Percentiles rank a stretch among this genome's conserved stretches.
Conservation (phyloP, 1,140 invertebrate genomes). For the Belonocnema kinseyi region DNA sequence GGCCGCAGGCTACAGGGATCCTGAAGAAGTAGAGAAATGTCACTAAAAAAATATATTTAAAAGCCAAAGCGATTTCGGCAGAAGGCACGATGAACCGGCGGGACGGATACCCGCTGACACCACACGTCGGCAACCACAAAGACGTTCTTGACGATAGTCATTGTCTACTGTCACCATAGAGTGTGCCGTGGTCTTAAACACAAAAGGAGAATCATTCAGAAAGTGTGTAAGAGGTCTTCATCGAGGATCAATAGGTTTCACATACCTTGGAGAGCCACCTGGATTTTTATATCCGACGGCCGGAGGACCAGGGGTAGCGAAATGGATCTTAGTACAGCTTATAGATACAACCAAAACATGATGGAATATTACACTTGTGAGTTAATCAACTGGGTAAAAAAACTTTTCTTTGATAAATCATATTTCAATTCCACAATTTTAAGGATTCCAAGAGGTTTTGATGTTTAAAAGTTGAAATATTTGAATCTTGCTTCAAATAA, state of each 20-base stretch:
- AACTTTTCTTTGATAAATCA: too few species aligned
- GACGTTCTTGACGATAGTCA: conserved; percentile 67
- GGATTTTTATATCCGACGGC: conserved; percentile 67
- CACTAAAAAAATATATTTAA: background rate
- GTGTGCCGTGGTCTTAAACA: conserved; percentile 40
- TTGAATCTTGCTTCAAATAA: too few species aligned
- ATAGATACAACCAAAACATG: conserved; percentile 98
- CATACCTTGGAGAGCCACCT: conserved; percentile 56
- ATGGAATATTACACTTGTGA: conserved; percentile 99
- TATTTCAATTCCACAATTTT: too few species aligned
- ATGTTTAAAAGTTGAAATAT: too few species aligned
- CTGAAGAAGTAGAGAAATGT: background rate
- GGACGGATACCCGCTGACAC: conserved; percentile 55
- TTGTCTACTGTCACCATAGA: conserved; percentile 64
- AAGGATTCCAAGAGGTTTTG: too few species aligned
- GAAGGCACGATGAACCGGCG: conserved; percentile 59
- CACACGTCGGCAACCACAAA: conserved; percentile 69
- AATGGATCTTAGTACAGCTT: conserved; percentile 94
- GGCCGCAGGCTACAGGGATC: background rate
- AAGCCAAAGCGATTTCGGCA: conserved; percentile 7
- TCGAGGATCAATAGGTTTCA: conserved; percentile 55
- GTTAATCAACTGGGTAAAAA: conserved; percentile 61
- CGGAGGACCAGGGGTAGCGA: conserved; percentile 62
- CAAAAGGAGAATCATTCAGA: conserved; percentile 51
- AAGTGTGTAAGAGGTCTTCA: conserved; percentile 56